phyloP scores from a whole-genome alignment of 2,797 vertebrate species.

The Sebastes kiyomatsui region DNA sequence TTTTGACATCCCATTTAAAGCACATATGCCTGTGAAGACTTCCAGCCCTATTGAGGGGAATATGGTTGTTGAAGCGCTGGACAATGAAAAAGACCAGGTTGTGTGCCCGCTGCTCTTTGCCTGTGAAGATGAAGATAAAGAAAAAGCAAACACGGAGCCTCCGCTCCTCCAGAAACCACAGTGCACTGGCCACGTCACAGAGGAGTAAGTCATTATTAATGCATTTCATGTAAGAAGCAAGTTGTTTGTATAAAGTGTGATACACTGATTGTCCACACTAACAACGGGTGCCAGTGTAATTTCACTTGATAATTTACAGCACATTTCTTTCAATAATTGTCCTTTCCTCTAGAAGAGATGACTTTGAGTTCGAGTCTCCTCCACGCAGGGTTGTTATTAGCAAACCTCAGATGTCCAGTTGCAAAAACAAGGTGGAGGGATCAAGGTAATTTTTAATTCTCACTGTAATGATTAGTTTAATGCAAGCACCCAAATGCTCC shows the following conservation, averaged over 20 bases:
- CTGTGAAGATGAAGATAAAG: conserved; percentile 44
- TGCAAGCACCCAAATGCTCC: not conserved
- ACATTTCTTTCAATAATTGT: not conserved
- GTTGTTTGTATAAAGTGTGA: not conserved
- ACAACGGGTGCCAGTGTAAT: not conserved
- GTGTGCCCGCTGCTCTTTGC: conserved; percentile 64
- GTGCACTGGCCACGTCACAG: not conserved
- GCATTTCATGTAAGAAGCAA: not conserved
- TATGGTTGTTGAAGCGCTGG: not conserved
- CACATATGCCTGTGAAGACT: conserved; percentile 65
- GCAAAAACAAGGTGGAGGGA: conserved; percentile 5
- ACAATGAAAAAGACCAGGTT: not conserved
- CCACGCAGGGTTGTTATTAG: conserved; percentile 27
- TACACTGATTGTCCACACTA: not conserved
- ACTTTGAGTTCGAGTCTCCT: conserved; percentile 36
- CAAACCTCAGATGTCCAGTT: conserved; percentile 15
- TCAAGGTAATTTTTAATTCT: conserved; percentile 24
- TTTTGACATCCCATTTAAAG: conserved; percentile 50
- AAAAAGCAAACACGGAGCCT: conserved; percentile 5
- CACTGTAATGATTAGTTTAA: not conserved
- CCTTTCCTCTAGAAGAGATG: conserved; percentile 7
- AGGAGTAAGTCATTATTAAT: conserved; percentile 46
- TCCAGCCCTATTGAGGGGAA: conserved; percentile 75
- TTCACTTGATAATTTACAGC: not conserved
- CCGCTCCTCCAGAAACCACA: conserved; percentile 1